Evolutionary conservation across 1,140 invertebrate genomes (phyloP).

Genomic region (Bombyx mori): DNA sequence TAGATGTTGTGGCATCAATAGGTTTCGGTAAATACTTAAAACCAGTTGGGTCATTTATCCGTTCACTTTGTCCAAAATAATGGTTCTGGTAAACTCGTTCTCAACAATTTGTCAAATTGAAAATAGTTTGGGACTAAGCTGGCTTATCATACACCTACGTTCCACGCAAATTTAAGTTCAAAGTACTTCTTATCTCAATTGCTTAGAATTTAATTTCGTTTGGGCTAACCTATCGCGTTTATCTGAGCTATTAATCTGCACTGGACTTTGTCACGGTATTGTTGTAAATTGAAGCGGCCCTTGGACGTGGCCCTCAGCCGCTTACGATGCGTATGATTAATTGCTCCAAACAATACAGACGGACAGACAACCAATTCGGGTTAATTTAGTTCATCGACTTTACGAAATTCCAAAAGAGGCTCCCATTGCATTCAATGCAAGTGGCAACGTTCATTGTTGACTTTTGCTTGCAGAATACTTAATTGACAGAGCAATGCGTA

Average conservation of each 20-base stretch:
- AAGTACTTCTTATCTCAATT: no score
- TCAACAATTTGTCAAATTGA: no score
- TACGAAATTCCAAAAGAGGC: slow-evolving; percentile 15
- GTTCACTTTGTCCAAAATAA: no score
- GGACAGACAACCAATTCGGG: slow-evolving; percentile 55
- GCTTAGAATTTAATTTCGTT: not conserved
- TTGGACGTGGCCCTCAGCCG: slow-evolving; percentile 51
- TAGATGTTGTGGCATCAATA: no score
- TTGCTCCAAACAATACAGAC: slow-evolving; percentile 47
- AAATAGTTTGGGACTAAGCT: no score
- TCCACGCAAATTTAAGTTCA: no score
- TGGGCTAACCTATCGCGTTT: slow-evolving; percentile 8
- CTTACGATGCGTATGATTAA: slow-evolving; percentile 53
- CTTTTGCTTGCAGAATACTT: no score
- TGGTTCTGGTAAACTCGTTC: no score
- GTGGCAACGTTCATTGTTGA: not conserved
- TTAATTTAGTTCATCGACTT: slow-evolving; percentile 59
- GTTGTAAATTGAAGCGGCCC: slow-evolving; percentile 55
- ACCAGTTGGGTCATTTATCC: no score
- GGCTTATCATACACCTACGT: no score
- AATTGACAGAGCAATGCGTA: no score
- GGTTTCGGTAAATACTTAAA: no score
- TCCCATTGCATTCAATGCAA: slow-evolving; percentile 31
- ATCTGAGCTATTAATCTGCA: slow-evolving; percentile 49
- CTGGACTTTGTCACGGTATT: slow-evolving; percentile 46